Evolutionary conservation across 2,888 invertebrate genomes (phyloP), one percentile per base, ranked within the genome.

Genomic region (Stramonita haemastoma): DNA sequence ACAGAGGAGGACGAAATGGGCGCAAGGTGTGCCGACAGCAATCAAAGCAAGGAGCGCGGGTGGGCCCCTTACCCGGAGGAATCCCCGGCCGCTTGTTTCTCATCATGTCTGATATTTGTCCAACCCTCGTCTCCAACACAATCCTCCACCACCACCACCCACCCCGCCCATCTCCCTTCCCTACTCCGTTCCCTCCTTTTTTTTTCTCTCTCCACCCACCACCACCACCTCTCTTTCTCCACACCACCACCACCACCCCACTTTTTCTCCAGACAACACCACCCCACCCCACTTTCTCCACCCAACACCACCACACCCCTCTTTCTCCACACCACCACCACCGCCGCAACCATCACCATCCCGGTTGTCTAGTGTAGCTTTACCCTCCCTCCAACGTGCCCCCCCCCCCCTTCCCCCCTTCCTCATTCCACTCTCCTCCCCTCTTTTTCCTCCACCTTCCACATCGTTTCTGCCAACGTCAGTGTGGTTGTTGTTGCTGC

Each of bases 1-100:
- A 46, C 2, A 2, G 46, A 46, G 77, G 19, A 34, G 79, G 73
- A 57, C 83, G 46, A 87, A 87, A 87, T 87, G 34, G 36, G 87
- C 46, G 26, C 87, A 87, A 87, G 87, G 19, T 87, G 87, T 87
- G 32, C 46, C 34, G n/a, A 8, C 46, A 19, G 73, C 77, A 87
- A 87, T 87, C 87, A 87, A 87, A 87, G 87, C 87, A 87, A n/a
- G n/a, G 19, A 66, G 73, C 79, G 32, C 87, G 87, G 87, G 87
- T 77, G 87, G 87, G 87, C 87, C 87, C 87, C 46, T n/a, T 87
- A 36, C 22, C 87, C 36, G 22, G 46, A 17, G 87, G 87, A 73
- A 87, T 77, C 77, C 79, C 56, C 26, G 15, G 15, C 11, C 77
- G 77, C 77, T 87, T 87, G 87, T 77, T 87, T 77, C 87, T 87